A percentile compares a stretch with the other conserved stretches of the same genome.
Evolutionary conservation across 2,113 vertebrate genomes (phyloP).

Genomic region (Coturnix japonica): DNA sequence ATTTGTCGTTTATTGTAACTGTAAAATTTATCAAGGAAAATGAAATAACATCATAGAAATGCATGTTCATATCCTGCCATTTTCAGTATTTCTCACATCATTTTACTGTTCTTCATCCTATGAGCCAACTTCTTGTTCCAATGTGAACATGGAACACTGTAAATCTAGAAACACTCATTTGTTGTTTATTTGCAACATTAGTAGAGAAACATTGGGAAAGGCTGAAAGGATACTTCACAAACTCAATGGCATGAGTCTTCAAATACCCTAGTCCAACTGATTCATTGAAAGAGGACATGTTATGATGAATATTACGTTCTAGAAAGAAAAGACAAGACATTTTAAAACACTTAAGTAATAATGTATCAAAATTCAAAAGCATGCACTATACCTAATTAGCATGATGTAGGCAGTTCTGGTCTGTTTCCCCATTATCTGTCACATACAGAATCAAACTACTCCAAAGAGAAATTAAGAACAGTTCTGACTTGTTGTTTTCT

Average conservation of each 20-base stretch:
- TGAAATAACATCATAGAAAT: neutral
- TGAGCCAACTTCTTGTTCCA: neutral
- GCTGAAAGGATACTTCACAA: constrained; percentile 95
- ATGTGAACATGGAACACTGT: neutral
- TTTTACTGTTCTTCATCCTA: neutral
- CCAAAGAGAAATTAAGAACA: neutral
- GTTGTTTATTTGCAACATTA: neutral
- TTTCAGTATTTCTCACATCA: neutral
- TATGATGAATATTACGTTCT: constrained; percentile 97
- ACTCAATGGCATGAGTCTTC: constrained; percentile 98
- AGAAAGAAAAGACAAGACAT: constrained; percentile 64
- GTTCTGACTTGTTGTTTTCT: neutral
- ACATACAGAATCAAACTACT: neutral
- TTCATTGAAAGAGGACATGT: constrained; percentile 99
- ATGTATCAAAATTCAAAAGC: neutral
- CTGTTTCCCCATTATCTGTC: neutral
- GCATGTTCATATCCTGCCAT: neutral
- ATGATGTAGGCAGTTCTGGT: neutral
- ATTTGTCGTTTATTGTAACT: constrained; percentile 99
- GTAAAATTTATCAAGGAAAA: constrained; percentile 83
- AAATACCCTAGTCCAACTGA: constrained; percentile 97
- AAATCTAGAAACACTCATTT: neutral
- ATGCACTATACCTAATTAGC: neutral
- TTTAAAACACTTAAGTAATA: neutral
- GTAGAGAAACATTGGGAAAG: neutral